Base-by-base conservation (phyloP, 1,140 invertebrate species). In the Caenorhabditis tropicalis region DNA sequence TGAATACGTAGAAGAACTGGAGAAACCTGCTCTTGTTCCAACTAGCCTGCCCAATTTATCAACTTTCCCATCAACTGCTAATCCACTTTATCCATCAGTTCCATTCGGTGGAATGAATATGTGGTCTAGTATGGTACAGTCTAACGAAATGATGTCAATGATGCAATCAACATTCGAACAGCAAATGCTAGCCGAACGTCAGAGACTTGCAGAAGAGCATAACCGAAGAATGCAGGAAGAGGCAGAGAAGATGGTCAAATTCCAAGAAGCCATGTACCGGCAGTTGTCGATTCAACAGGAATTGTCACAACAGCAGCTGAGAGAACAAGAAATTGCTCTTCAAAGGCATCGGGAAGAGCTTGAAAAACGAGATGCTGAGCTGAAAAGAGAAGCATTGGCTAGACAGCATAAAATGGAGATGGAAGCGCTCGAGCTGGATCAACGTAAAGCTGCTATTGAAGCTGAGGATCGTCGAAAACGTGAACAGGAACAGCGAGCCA, bases 51-150 rank as follows among this genome's bases (percentile, higher is more conserved):
- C 65, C 0, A 43, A 15, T 15, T 24, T 74, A 1, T 36, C 58
- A 16, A 10, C 65, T 39, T 74, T 43, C 12, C 36, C 33, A 24
- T 43, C 65, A 24, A 24, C n/a, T 9, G 4, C 65, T 7, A 74
- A 74, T 46, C 65, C 65, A 10, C 21, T 74, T 33, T 74, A 36
- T 21, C 65, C 65, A 12, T 2, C 65, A 12, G 65, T 36, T 2
- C 58, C 58, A 4, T 74, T n/a, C n/a, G 21, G 65, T 74, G 65
- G 65, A 39, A 46, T 74, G 65, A 74, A 74, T 24, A 74, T 74
- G 65, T 74, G 65, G 65, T 46, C 65, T 3, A 74, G 21, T 31
- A 43, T 65, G 31, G 58, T 31, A 9, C 65, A 74, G 19, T 36
- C 65, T 2, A 74, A 12, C 16, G 65, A 74, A 10, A 31, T 74